These are phyloP conservation scores for Drosophila asahinai DNA, from an alignment of 1,140 invertebrate species.

Conservation along the genomic window DNA sequence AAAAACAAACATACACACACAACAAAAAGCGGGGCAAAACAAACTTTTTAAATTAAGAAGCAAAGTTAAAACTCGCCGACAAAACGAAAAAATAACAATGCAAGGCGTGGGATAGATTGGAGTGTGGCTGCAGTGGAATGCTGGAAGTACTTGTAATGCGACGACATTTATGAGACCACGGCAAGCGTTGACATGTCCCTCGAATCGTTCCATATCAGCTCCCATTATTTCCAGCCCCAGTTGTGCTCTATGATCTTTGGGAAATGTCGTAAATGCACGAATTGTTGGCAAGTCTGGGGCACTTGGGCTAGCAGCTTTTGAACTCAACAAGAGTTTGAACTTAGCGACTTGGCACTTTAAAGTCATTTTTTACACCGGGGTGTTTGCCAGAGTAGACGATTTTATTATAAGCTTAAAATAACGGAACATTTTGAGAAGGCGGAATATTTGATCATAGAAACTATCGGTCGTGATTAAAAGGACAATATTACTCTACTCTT, in stretches of 20 bases:
- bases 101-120: constrained; percentile 23
- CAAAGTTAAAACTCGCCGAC: constrained; percentile 76
- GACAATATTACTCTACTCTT: no score
- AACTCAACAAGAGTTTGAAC: constrained; percentile 28
- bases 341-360: constrained; percentile 8
- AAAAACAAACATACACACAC: constrained; percentile 19
- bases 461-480: no score
- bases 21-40: constrained; percentile 36
- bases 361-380: not conserved
- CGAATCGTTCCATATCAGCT: constrained; percentile 33
- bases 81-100: constrained; percentile 44
- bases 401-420: constrained; percentile 2
- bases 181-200: constrained; percentile 43
- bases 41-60: constrained; percentile 82
- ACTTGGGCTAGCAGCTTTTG: constrained; percentile 12
- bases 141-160: constrained; percentile 46
- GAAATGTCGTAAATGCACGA: constrained; percentile 13
- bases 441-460: no score
- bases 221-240: constrained; percentile 15
- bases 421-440: not conserved
- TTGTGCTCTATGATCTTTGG: constrained; percentile 30
- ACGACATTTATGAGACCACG: constrained; percentile 57
- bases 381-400: not conserved
- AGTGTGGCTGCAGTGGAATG: constrained; percentile 29
- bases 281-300: constrained; percentile 18